Evolutionary conservation across 1,140 invertebrate species (phyloP), one percentile per base, ranked within the genome.

Genomic region (Probaryconus sp.): DNA sequence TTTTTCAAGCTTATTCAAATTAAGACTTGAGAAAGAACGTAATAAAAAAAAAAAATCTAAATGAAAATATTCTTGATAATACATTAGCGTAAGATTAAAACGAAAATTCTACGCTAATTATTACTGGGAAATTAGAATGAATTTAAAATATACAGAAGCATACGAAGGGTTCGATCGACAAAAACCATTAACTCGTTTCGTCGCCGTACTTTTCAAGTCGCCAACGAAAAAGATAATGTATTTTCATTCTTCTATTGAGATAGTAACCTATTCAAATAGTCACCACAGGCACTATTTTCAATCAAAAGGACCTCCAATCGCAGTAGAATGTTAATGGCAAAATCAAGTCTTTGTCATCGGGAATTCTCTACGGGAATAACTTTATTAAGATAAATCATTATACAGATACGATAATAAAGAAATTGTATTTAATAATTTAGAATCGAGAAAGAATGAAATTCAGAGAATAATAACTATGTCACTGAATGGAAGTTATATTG

Each of bases 191-290:
- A 64, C 68, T 50, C 26, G 58, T 63, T 64, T 50, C 3, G 68
- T 51, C 68, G 51, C 58, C 64, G 68, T 58, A 30, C 50, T 63
- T 63, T 40, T 37, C 30, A 11, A 65, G 42, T 10, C 40, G 42
- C 42, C 42, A 28, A 50, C 17, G 58, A 71, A 64, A 71, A 71
- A 58, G 58, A 64, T 71, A 64, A 71, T 64, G 50, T 71, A 47
- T 71, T 64, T 64, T 64, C 35, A 47, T 71, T 63, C 67, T 28
- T 1, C 37, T 38, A 71, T 71, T 71, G 50, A 71, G 50, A 70
- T 61, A 38, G 65, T 11, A n/a, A 26, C 33, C n/a, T n/a, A n/a
- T n/a, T 47, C 16, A 4, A 56, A 70, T 51, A 70, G 26, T 70
- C 48, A 24, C 58, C 56, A 43, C 56, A 10, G 53, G 67, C 56